Base-by-base conservation (phyloP, 1,140 invertebrate species). In the Uloborus diversus region DNA sequence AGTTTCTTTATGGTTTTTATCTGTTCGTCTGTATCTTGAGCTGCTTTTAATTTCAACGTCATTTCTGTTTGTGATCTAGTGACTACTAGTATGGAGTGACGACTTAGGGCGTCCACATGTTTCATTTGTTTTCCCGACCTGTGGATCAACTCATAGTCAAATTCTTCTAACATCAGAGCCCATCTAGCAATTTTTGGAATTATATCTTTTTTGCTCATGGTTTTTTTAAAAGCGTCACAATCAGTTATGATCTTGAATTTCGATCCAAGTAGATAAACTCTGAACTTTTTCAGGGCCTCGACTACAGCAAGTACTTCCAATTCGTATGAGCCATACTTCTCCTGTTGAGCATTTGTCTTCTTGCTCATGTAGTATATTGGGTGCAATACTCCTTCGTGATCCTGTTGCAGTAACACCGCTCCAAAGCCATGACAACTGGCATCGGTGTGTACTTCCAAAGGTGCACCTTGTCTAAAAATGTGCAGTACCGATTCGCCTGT, bases 371-470 rank as follows among this genome's bases (percentile, higher is more conserved):
- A 73, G 28, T 47, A 66, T 2, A 66, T 47, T 30, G 61, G 69
- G 37, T 73, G 69, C 4, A 73, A 35, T 68, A 27, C 14, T 4
- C 25, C 69, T 14, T 76, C 62, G 7, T 32, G 11, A n/a, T 11
- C 17, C 20, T 53, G 13, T 53, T 79, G 66, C 14, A 79, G 5
- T n/a, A 53, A 28, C 13, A 75, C 37, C 25, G 76, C 62, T 3
- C 9, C 66, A 51, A 75, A 3, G 17, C 76, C 76, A 17, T n/a
- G 13, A 1, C 4, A 64, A 20, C 61, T 25, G 23, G 80, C 82
- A 56, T 83, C 80, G 11, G 82, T 83, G 25, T 75, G 82, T 4
- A 83, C 2, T 32, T 61, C 64, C 5, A 20, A 35, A 20, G 33
- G 28, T 23, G 0, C 23, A 14, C n/a, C 17, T 14, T 59, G 81